Conservation (phyloP, 2,797 vertebrate genomes). For the Lindbergichthys nudifrons region DNA sequence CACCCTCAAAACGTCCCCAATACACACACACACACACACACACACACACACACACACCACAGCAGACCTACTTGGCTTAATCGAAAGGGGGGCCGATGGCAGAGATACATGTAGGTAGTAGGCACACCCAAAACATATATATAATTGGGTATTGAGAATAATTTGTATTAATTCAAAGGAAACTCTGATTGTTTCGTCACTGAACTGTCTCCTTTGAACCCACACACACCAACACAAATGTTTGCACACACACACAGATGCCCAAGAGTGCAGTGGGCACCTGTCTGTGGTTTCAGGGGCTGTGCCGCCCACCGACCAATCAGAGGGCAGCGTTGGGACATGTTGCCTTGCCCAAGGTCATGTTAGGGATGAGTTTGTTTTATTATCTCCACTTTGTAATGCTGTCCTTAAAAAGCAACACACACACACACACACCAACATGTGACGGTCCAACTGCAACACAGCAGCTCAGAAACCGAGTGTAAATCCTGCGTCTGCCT, state of each 20-base stretch:
- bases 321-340: conserved; percentile 23
- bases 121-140: neutral
- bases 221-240: conserved; percentile 9
- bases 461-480: neutral
- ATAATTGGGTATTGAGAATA: neutral
- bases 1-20: neutral
- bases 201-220: neutral
- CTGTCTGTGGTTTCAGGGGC: conserved; percentile 32
- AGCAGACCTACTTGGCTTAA: neutral
- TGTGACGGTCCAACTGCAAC: conserved; percentile 1
- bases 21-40: conserved; percentile 16
- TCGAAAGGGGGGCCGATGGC: neutral
- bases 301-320: conserved; percentile 67
- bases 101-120: neutral
- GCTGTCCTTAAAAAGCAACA: conserved; percentile 13
- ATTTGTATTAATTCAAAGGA: neutral
- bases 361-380: conserved; percentile 38
- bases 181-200: conserved; percentile 1
- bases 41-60: conserved; percentile 20
- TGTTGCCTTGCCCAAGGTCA: conserved; percentile 61
- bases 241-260: conserved; percentile 36
- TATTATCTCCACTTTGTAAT: conserved; percentile 23
- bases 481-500: neutral
- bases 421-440: conserved; percentile 9
- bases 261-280: neutral